Base-by-base conservation (phyloP, 2,797 vertebrate genomes). In the Chelonia mydas region DNA sequence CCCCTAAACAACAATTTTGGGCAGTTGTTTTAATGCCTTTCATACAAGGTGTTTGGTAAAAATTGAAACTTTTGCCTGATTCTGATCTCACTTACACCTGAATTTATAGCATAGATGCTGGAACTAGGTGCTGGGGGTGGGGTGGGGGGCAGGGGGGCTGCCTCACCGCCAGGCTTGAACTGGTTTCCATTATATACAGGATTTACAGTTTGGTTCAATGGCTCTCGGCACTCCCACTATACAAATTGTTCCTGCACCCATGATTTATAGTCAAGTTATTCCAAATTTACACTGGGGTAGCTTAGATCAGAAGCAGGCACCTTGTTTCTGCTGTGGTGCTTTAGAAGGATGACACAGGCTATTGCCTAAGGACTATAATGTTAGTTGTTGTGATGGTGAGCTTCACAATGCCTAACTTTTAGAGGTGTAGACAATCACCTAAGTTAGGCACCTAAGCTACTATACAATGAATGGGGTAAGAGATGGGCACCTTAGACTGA, bases 51-150 rank as follows among this genome's bases (percentile, higher is more conserved):
- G 81, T 49, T 74, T 49, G 47, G 13, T 51, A 19, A 13, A 31
- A 16, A 37, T 28, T 6, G 21, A 4, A 19, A 12, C 81, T 3
- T 5, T 3, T 17, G 11, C 1, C 0, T 55, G 33, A 31, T 81
- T 54, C 8, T 37, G 21, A 72, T 72, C 21, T 68, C n/a, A 37
- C 12, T 47, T 47, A 76, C 41, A 76, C 74, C 47, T 76, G 41
- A 45, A 68, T 68, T 21, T 41, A 61, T 15, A 61, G 13, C 59
- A 61, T 16, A 61, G 59, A 13, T 61, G 12, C 57, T 61, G 57
- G 57, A 61, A 61, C 28, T 61, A 61, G 57, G 57, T 31, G 57
- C 28, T 33, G 28, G 28, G 28, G 57, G 13, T 61, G 12, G n/a
- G n/a, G n/a, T n/a, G n/a, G n/a, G n/a, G n/a, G n/a, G n/a, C n/a